phyloP scores from a whole-genome alignment of 2,888 invertebrate genomes.

The Hemicrepidius hirtus region DNA sequence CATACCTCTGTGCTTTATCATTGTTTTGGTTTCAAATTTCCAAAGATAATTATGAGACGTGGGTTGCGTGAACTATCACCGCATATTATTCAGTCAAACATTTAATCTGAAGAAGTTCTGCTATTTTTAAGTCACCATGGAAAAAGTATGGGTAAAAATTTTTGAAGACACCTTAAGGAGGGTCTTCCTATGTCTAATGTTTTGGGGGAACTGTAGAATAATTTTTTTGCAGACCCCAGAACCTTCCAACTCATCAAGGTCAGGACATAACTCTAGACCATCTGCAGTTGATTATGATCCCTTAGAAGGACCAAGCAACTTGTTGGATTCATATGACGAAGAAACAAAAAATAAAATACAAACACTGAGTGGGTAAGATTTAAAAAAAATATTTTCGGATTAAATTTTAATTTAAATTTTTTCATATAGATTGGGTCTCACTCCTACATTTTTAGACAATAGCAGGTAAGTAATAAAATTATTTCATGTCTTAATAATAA shows the following conservation, averaged over 20 bases:
- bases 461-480: background rate
- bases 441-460: background rate
- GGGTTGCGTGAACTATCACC: too few species aligned
- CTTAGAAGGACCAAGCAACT: conserved; percentile 53
- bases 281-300: conserved; percentile 47
- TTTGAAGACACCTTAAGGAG: too few species aligned
- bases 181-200: too few species aligned
- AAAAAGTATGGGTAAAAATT: too few species aligned
- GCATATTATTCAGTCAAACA: too few species aligned
- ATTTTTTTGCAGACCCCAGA: background rate
- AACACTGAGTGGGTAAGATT: conserved; percentile 16
- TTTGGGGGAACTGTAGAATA: background rate
- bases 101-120: too few species aligned
- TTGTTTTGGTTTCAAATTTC: too few species aligned
- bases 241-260: background rate
- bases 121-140: too few species aligned
- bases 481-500: too few species aligned
- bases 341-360: conserved; percentile 13
- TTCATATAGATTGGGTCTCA: conserved; percentile 16
- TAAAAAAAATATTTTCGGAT: background rate
- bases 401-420: background rate
- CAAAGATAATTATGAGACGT: too few species aligned
- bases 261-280: background rate
- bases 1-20: too few species aligned
- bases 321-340: conserved; percentile 39